These are phyloP conservation scores for Frieseomelitta varia DNA, from an alignment of 1,140 invertebrate genomes.

Conservation along the genomic window DNA sequence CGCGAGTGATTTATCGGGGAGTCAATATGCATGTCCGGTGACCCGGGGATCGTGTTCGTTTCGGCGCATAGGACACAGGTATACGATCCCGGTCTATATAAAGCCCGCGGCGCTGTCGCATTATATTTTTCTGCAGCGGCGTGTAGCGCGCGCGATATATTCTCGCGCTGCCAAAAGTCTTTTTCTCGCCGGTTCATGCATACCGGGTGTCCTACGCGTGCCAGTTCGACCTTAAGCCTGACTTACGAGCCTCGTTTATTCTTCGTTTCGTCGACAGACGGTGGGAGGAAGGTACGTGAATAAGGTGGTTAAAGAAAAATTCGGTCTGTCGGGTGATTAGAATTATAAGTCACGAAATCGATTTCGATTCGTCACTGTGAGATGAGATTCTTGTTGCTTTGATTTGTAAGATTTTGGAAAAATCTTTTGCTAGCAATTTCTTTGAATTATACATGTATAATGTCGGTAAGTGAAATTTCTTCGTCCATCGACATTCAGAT, in stretches of 20 bases:
- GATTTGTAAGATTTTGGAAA: no score
- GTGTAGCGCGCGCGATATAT: no score
- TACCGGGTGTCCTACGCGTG: no score
- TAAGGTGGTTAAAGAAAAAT: no score
- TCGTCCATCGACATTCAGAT: no score
- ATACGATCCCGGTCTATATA: slow-evolving; percentile 17
- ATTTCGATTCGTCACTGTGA: background rate
- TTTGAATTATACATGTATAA: no score
- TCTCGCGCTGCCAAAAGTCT: no score
- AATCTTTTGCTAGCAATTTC: no score
- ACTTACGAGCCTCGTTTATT: background rate
- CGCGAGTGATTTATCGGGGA: slow-evolving; percentile 15
- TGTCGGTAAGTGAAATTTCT: no score
- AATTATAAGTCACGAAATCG: background rate
- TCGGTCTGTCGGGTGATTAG: background rate
- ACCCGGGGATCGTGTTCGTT: slow-evolving; percentile 19
- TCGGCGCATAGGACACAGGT: slow-evolving; percentile 21
- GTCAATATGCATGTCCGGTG: slow-evolving; percentile 14
- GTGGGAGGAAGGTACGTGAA: background rate
- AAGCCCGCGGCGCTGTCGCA: background rate
- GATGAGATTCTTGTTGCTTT: no score
- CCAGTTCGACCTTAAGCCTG: background rate
- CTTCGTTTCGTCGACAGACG: background rate
- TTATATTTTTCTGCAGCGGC: no score
- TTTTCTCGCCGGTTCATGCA: no score